Base-by-base conservation (phyloP, 2,113 vertebrate genomes). In the Caranx ignobilis region DNA sequence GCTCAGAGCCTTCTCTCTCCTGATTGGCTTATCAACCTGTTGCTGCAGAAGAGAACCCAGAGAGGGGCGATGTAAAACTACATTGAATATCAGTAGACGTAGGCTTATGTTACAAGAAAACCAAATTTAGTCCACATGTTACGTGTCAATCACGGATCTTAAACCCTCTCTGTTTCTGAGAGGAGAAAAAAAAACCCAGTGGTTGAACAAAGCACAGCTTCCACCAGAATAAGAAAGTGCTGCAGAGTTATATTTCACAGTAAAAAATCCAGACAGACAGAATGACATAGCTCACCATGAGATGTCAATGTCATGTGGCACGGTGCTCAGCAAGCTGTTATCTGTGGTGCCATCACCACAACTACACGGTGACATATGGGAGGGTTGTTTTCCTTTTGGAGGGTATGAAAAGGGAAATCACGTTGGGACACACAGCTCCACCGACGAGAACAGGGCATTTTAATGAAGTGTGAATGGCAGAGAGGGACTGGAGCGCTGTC, bases 401-500 rank as follows among this genome's bases (percentile, higher is more conserved):
- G 6, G 6, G 55, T 5, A 73, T 56, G 31, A 56, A 67, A 77
- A 75, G 39, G 47, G 47, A 21, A 74, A 77, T 74, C 19, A 12
- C 9, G 11, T 6, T 6, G 26, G 77, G 47, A 57, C 66, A 50
- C 59, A 66, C 4, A 11, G 57, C 34, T 37, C 65, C 21, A 18
- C 19, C 65, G 21, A 18, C 19, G 54, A 78, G 65, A 47, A 16
- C 9, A 2, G 55, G 71, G 2, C 59, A 39, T 71, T 78, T 82
- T 70, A 86, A 85, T 69, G 57, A 79, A 18, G 13, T 55, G 61
- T 59, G 55, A 74, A 65, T 71, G 75, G 70, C 59, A 32, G 21
- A 56, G 19, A 72, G 34, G 0, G 15, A 37, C 65, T 74, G 41
- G 31, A 87, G 43, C 54, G n/a, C 5, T 3, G 8, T 39, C 5